A percentile compares a stretch with the other conserved stretches of the same genome.
These are phyloP conservation scores for Drosophila helvetica DNA, from an alignment of 2,888 invertebrate genomes.

Conservation along the genomic window DNA sequence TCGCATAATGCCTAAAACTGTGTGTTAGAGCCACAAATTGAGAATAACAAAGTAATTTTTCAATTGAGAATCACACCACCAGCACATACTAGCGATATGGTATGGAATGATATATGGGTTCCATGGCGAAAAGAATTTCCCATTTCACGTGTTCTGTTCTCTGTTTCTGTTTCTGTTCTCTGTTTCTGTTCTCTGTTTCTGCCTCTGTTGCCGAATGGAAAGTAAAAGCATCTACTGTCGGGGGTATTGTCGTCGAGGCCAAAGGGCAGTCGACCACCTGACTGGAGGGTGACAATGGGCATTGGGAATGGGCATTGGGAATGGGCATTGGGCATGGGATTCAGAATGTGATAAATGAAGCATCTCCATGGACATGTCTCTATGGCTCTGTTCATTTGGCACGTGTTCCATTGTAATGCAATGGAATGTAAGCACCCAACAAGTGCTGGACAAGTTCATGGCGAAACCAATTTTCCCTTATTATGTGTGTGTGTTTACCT, in stretches of 20 bases:
- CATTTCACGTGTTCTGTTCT: not conserved
- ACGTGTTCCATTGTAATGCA: conserved; percentile 45
- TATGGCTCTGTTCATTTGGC: conserved; percentile 15
- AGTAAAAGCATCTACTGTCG: conserved; percentile 30
- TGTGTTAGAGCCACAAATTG: conserved; percentile 65
- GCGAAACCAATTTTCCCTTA: conserved; percentile 67
- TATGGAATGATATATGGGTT: conserved; percentile 25
- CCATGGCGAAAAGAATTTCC: conserved; percentile 10
- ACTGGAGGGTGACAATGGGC: conserved; percentile 20
- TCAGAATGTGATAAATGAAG: not conserved
- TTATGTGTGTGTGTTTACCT: conserved; percentile 11
- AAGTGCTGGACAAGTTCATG: conserved; percentile 65
- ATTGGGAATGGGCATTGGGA: conserved; percentile 9
- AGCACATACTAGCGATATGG: too few relatives aligned
- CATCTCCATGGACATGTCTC: conserved; percentile 17
- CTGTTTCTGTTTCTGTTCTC: too few relatives aligned
- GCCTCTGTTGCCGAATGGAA: conserved; percentile 6
- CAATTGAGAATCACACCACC: conserved; percentile 61
- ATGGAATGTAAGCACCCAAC: conserved; percentile 10
- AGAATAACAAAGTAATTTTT: conserved; percentile 78
- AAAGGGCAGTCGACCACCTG: conserved; percentile 58
- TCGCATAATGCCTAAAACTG: conserved; percentile 69
- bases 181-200: too few relatives aligned
- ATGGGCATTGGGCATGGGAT: not conserved
- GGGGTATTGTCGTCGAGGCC: conserved; percentile 46